Evolutionary conservation across 2,797 vertebrate species (phyloP), one percentile per base, ranked within the genome.

Genomic region (Zenarchopterus dispar): DNA sequence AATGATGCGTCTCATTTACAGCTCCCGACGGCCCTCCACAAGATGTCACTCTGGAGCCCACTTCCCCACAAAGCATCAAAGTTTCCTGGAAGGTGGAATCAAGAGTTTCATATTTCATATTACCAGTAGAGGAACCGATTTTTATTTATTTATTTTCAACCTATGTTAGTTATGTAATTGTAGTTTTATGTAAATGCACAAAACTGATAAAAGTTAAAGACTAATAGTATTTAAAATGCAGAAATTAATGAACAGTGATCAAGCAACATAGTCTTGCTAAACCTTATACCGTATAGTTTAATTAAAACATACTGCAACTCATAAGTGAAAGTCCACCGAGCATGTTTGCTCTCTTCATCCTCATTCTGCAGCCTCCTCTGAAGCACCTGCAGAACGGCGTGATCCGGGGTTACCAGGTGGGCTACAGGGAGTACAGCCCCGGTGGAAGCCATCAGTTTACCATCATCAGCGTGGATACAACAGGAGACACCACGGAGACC

Each of bases 1-100:
- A 73, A 59, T 67, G 21, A 54, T 71, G 22, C 60, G 50, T 17
- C 83, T 81, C 73, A 48, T 76, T 81, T 75, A 1, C 90, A 99
- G 98, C 97, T 81, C 98, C 98, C 41, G 98, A 99, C 6, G 98
- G 98, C 2, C 95, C 97, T 16, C 98, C 98, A 45, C 96, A 97
- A 86, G 97, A 99, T 60, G 98, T 99, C 41, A 92, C 93, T 31
- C 94, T 99, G 63, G 97, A 99, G 80, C 94, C 98, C 22, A 94
- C 96, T 36, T 98, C 98, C 8, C 98, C 98, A n/a, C 98, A 99
- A 86, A 96, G 95, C 92, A 97, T 99, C 93, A 95, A 95, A 87
- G 96, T 99, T 62, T 96, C 96, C 75, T 99, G 98, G 98, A 99
- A 97, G 96, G 98, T 99, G 93, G 84, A 18, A 33, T 63, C 11